Percentiles rank a stretch among this genome's conserved stretches.
Evolutionary conservation across 2,888 invertebrate genomes (phyloP).

Genomic region (Dynastes maya): DNA sequence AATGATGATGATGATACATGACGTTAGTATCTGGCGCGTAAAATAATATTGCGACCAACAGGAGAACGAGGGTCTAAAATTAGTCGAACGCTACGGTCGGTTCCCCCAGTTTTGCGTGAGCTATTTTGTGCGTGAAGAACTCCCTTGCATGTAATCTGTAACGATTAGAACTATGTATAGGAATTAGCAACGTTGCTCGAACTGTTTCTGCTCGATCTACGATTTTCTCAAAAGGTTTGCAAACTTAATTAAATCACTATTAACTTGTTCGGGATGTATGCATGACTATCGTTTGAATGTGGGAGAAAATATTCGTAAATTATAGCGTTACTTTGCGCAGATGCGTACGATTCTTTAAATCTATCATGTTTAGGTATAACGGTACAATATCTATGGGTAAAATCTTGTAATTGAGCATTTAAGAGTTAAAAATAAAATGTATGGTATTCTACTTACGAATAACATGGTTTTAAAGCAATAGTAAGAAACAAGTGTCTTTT

Average conservation of each 20-base stretch:
- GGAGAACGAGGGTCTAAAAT: conserved; percentile 26
- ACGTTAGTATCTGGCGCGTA: conserved; percentile 30
- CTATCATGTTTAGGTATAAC: too few species aligned
- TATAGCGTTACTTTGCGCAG: too few species aligned
- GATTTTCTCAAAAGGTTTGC: conserved; percentile 2
- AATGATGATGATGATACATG: conserved; percentile 11
- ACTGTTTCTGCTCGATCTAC: neutral
- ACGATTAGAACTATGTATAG: neutral
- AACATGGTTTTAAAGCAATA: too few species aligned
- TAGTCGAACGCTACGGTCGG: conserved; percentile 19
- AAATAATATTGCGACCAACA: conserved; percentile 23
- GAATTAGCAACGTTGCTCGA: neutral
- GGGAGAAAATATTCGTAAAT: too few species aligned
- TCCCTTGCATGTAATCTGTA: conserved; percentile 1
- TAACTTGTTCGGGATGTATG: neutral
- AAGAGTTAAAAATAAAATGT: too few species aligned
- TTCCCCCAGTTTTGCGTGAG: conserved; percentile 23
- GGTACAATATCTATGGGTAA: too few species aligned
- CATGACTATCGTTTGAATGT: too few species aligned
- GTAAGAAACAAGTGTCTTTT: too few species aligned
- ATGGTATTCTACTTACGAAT: too few species aligned
- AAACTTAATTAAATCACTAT: neutral
- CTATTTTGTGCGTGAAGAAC: conserved; percentile 22
- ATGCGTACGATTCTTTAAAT: too few species aligned
- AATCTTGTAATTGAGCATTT: too few species aligned